Base-by-base conservation (phyloP, 2,888 invertebrate genomes). In the Augochlorella aurata region DNA sequence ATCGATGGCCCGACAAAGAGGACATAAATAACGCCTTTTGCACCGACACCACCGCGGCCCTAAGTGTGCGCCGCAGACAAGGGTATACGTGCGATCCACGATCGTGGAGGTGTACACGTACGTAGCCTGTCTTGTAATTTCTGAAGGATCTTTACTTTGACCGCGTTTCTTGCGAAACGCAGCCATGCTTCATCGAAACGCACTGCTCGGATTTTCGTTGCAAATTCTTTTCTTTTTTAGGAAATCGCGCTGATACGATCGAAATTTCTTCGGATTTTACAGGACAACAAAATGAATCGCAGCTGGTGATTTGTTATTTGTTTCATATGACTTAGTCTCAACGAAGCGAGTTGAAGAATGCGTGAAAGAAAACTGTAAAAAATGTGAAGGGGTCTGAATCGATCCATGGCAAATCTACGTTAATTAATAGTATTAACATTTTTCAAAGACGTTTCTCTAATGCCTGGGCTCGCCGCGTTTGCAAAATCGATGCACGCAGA, bases 1-100 rank as follows among this genome's bases (percentile, higher is more conserved):
- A 91, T 91, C 91, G 90, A 91, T 89, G 92, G 87, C 87, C 90
- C 92, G 91, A 92, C 91, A 92, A 92, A 92, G 91, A 90, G 89
- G 87, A 90, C 91, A 90, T 92, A 92, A 92, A 92, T 92, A 91
- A 92, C 83, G 81, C 85, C 89, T 87, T 89, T 88, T 88, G 84
- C 85, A 81, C 87, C 49, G 50, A 84, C 76, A 88, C 85, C 38
- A 58, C 67, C 67, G 1, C 54, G 29, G 14, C 44, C 47, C 14
- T 47, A 52, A 77, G 82, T 77, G 72, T 61, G 47, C 69, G 65
- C 70, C 76, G 29, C 14, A 38, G 44, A 38, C 79, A 44, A 10
- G 61, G 24, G 61, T 67, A 52, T 67, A 67, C 61, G 67, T 54
- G n/a, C 24, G 21, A 50, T 9, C 68, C n/a, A 44, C 21, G 12